These are phyloP conservation scores for Glaucomys volans DNA, from an alignment of 2,113 vertebrate genomes.

Conservation along the genomic window DNA sequence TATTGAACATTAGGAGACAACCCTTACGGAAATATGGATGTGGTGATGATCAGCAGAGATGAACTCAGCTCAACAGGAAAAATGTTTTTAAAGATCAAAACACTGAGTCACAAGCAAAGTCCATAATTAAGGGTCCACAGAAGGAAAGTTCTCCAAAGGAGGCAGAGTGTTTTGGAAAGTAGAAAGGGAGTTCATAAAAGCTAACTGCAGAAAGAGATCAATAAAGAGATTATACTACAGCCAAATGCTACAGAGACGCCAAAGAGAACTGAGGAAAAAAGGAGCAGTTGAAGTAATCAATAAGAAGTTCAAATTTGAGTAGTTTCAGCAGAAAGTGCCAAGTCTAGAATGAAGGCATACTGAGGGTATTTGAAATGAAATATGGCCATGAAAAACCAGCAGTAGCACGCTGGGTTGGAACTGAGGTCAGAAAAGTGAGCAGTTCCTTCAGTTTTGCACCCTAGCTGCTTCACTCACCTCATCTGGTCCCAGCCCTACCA, in stretches of 20 bases:
- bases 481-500: background rate
- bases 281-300: too few species aligned
- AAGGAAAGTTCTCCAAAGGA: background rate
- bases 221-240: too few species aligned
- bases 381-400: background rate
- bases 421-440: background rate
- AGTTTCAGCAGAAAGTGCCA: background rate
- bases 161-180: background rate
- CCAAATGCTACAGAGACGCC: background rate
- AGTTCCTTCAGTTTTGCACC: background rate
- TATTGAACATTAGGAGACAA: too few species aligned
- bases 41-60: background rate
- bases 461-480: too few species aligned
- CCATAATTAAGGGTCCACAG: background rate
- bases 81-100: background rate
- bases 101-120: background rate
- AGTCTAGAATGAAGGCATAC: background rate
- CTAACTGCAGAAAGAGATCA: background rate
- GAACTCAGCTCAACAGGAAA: background rate
- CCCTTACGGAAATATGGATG: background rate
- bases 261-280: background rate
- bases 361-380: background rate
- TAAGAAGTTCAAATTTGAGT: background rate
- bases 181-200: background rate
- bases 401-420: too few species aligned